Base-by-base conservation (phyloP, 2,113 vertebrate species). In the Corythornis cristatus region DNA sequence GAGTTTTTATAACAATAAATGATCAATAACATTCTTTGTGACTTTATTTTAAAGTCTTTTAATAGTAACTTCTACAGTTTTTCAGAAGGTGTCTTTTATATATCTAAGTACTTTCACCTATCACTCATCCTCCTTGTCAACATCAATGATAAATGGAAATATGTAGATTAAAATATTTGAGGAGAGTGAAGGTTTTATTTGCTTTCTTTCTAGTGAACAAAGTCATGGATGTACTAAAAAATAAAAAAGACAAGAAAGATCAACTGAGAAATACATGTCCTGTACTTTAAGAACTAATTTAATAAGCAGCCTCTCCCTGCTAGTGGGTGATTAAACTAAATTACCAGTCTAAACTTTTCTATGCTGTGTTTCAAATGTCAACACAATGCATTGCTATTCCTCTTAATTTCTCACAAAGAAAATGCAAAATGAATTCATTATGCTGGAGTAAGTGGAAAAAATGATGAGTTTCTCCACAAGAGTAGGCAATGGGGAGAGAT, bases 321-420 rank as follows among this genome's bases (percentile, higher is more conserved):
- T 96, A 94, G 95, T 88, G 89, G 90, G 93, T 2, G 89, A 97
- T 98, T 98, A 97, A 98, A 97, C 95, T 95, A 97, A 98, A 98
- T 98, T 98, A 96, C 95, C 92, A 97, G 92, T 97, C 96, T 97
- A 97, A 98, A 98, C 84, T 98, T 98, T 97, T 96, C 94, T 96
- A 93, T 95, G 86, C 95, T 96, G 96, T 97, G 97, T 97, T 98
- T 98, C 97, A 97, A 97, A 97, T 98, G 96, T 98, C 97, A 98
- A 98, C 97, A 97, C 96, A 98, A 98, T 97, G 97, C 97, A 95
- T 95, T 96, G 96, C 82, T 94, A 97, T 98, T 97, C 97, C 97
- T 98, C 97, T 98, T 98, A 98, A 98, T 98, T 98, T 97, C 98
- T 98, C 95, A 98, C 96, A 97, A 98, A 98, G 98, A 98, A 98